Evolutionary conservation across 1,140 invertebrate genomes (phyloP), one percentile per base, ranked within the genome.

Genomic region (Lethrus apterus): DNA sequence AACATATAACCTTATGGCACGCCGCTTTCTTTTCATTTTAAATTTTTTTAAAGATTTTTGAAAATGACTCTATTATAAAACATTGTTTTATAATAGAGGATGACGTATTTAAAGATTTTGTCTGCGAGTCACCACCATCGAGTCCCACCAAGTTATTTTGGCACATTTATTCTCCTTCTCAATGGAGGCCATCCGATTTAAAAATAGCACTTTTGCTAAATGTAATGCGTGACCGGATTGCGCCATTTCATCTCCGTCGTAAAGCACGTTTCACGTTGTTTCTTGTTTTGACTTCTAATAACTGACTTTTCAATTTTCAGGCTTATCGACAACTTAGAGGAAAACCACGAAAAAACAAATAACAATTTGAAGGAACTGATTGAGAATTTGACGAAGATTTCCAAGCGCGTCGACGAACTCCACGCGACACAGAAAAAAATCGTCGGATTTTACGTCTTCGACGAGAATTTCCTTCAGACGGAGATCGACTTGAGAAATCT

Each of bases 401-500:
- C 78, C 30, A 63, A 73, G 43, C 68, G 84, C 53, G 78, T 79
- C 51, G 72, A 76, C 44, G 69, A 73, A 48, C 70, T 89, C 38
- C 76, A 79, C 54, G 70, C 73, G 19, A 65, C 81, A 26, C 71
- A 81, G 48, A 69, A 73, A 20, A 73, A 79, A 61, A 75, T 86
- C 19, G 72, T 72, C 24, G 65, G 69, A 33, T 77, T 88, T 49
- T 82, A 88, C 74, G 79, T 86, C 1, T 88, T 80, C 65, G 83
- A 79, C 52, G 75, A 79, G 40, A 73, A 86, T 67, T 74, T 81
- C 47, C 65, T 68, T 10, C 66, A 69, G 29, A 72, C 68, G 50
- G 80, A 75, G 60, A 58, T 57, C 52, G 72, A 67, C 51, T 69
- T 77, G 40, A 33, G 33, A 43, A 68, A 59, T 24, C 59, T 74